These are phyloP conservation scores for Allacma fusca DNA, from an alignment of 2,888 invertebrate species.

Conservation along the genomic window DNA sequence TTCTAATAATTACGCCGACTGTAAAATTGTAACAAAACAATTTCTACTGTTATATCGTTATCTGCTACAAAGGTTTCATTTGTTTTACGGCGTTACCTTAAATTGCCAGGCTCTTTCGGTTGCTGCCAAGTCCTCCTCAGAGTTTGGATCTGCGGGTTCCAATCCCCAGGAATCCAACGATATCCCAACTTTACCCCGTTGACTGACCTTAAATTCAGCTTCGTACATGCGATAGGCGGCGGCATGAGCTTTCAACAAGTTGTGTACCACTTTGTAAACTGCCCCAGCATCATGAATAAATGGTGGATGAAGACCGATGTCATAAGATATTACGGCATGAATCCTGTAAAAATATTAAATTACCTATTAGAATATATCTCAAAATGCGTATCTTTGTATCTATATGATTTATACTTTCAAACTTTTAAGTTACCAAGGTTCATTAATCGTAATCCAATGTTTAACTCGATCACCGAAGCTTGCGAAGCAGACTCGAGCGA, in stretches of 20 bases:
- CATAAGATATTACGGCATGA: slow-evolving; percentile 67
- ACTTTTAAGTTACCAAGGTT: slow-evolving; percentile 68
- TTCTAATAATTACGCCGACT: too few relatives aligned
- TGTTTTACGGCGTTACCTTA: too few relatives aligned
- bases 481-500: slow-evolving; percentile 45
- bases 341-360: background rate
- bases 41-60: too few relatives aligned
- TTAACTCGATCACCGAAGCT: slow-evolving; percentile 56
- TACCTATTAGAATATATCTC: too few relatives aligned
- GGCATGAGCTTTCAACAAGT: slow-evolving; percentile 38
- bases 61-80: too few relatives aligned
- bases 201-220: slow-evolving; percentile 7
- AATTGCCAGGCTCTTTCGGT: slow-evolving; percentile 54
- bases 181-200: slow-evolving; percentile 37
- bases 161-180: slow-evolving; percentile 31
- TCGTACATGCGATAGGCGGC: slow-evolving; percentile 31
- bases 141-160: slow-evolving; percentile 29
- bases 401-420: too few relatives aligned
- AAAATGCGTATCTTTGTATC: too few relatives aligned
- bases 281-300: slow-evolving; percentile 14
- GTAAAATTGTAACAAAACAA: too few relatives aligned
- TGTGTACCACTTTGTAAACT: slow-evolving; percentile 21
- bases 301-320: slow-evolving; percentile 63
- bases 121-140: slow-evolving; percentile 46
- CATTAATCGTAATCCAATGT: slow-evolving; percentile 63